Percentiles rank a stretch among this genome's conserved stretches.
Evolutionary conservation across 2,888 invertebrate genomes (phyloP).

Genomic region (Herminia tarsipennalis): DNA sequence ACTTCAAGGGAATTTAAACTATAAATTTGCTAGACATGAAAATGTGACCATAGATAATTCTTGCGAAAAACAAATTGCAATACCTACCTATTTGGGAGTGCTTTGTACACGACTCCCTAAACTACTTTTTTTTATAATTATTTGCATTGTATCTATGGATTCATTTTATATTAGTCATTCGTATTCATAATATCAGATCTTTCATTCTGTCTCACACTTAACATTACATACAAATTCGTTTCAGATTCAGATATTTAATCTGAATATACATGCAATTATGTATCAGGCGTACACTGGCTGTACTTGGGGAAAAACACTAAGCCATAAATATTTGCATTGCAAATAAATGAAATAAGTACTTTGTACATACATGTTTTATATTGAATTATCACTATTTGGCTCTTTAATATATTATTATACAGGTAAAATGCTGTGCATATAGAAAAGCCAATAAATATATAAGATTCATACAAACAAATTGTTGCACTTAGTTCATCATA

Average conservation of each 20-base stretch:
- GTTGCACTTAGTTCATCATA: conserved; percentile 46
- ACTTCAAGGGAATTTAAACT: not conserved
- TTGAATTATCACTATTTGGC: not conserved
- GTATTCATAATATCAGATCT: conserved; percentile 30
- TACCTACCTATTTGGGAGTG: conserved; percentile 26
- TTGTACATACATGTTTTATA: conserved; percentile 1
- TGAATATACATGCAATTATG: conserved; percentile 10
- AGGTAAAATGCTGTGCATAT: conserved; percentile 23
- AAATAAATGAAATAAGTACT: conserved; percentile 1
- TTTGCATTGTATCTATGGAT: conserved; percentile 41
- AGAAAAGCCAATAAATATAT: conserved; percentile 12
- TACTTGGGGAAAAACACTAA: conserved; percentile 14
- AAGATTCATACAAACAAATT: conserved; percentile 31
- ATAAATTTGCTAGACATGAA: conserved; percentile 4
- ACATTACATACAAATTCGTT: conserved; percentile 30
- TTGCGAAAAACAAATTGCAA: conserved; percentile 22
- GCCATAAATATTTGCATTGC: not conserved
- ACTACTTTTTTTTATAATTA: conserved; percentile 33
- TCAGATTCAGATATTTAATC: conserved; percentile 15
- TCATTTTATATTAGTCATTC: conserved; percentile 8
- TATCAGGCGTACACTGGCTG: conserved; percentile 33
- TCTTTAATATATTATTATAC: conserved; percentile 11
- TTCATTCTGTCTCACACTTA: conserved; percentile 24
- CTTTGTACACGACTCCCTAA: conserved; percentile 42
- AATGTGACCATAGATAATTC: conserved; percentile 10